These are phyloP conservation scores for Chorisops tibialis DNA, from an alignment of 2,888 invertebrate genomes.

Conservation along the genomic window DNA sequence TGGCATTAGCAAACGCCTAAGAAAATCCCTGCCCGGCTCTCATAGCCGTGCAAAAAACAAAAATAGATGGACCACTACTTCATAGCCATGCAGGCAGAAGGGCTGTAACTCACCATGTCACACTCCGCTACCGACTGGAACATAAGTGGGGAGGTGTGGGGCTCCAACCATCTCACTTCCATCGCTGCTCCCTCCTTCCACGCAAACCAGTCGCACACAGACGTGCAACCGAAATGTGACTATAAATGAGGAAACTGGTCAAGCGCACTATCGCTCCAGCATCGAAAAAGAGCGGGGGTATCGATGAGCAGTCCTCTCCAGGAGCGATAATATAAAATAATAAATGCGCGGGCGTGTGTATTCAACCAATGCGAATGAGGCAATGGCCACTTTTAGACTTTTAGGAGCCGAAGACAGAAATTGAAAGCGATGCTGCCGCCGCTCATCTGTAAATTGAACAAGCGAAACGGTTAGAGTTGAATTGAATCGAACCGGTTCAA, in stretches of 20 bases:
- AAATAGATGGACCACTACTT: too few relatives aligned
- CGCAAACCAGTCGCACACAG: too few relatives aligned
- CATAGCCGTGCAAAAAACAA: too few relatives aligned
- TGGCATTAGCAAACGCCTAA: too few relatives aligned
- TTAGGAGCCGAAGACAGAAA: background rate
- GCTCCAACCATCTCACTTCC: background rate
- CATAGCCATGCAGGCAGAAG: background rate
- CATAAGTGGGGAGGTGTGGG: background rate
- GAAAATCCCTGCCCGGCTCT: too few relatives aligned
- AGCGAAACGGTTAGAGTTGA: constrained; percentile 1
- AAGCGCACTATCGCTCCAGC: background rate
- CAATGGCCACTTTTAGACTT: constrained; percentile 30
- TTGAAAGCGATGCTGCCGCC: background rate
- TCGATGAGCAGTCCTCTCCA: background rate
- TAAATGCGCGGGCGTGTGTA: constrained; percentile 25
- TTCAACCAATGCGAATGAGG: constrained; percentile 25
- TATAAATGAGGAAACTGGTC: background rate
- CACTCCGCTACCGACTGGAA: constrained; percentile 13
- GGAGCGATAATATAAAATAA: too few relatives aligned
- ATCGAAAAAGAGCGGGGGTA: background rate
- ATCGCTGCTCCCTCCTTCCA: background rate
- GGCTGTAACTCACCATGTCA: constrained; percentile 1
- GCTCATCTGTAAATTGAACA: too few relatives aligned
- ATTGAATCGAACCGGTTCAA: constrained; percentile 7
- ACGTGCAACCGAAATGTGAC: too few relatives aligned